phyloP scores from a whole-genome alignment of 2,113 vertebrate genomes.

The Xyrauchen texanus region DNA sequence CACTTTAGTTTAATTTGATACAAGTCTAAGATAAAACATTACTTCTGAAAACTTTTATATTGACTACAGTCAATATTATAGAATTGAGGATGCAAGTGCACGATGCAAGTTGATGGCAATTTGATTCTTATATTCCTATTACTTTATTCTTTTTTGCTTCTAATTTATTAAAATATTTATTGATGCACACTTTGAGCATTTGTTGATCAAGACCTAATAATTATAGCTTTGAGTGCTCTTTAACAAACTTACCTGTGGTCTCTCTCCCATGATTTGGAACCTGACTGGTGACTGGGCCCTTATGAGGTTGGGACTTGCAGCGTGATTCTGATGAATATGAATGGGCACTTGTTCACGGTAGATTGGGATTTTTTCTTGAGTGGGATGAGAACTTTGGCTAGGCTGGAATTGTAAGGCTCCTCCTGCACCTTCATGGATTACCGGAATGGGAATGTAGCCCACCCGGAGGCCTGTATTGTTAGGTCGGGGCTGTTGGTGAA shows the following conservation, averaged over 20 bases:
- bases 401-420: conserved; percentile 70
- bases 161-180: no score
- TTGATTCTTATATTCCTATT: no score
- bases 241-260: conserved; percentile 81
- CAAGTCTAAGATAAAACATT: background rate
- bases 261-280: conserved; percentile 82
- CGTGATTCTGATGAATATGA: conserved; percentile 76
- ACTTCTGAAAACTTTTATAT: no score
- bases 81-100: no score
- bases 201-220: background rate
- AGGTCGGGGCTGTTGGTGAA: conserved; percentile 77
- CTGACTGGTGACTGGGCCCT: conserved; percentile 81
- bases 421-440: conserved; percentile 87
- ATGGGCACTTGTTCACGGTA: conserved; percentile 63
- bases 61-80: no score
- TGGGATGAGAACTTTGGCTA: conserved; percentile 77
- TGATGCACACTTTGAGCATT: no score
- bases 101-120: no score
- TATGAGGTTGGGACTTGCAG: conserved; percentile 77
- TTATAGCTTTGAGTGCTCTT: no score
- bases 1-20: background rate
- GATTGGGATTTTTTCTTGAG: conserved; percentile 64
- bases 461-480: conserved; percentile 81
- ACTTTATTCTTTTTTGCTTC: no score
- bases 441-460: conserved; percentile 93